These are phyloP conservation scores for Cetoscarus ocellatus DNA, from an alignment of 2,797 vertebrate genomes.

Conservation along the genomic window DNA sequence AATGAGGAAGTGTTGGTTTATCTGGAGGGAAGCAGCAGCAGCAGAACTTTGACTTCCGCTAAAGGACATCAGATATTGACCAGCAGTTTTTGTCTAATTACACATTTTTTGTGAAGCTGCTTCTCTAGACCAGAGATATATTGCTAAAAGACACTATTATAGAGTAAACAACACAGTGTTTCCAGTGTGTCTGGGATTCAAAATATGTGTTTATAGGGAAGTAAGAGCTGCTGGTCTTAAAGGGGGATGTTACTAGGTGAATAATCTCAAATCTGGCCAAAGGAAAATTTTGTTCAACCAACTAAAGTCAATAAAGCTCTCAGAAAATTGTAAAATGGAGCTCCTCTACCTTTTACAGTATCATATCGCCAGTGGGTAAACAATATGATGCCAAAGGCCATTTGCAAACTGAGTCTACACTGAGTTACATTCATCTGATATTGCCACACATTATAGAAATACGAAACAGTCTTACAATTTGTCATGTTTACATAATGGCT, in stretches of 20 bases:
- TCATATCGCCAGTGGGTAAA: no score
- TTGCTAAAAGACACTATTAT: conserved; percentile 24
- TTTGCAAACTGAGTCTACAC: no score
- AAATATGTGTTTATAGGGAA: conserved; percentile 31
- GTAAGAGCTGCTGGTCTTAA: conserved; percentile 28
- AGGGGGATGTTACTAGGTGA: background rate
- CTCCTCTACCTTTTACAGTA: no score
- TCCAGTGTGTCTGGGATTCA: conserved; percentile 3
- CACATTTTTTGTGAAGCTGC: conserved; percentile 39
- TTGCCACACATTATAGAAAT: no score
- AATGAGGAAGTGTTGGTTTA: conserved; percentile 54
- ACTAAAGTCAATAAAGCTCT: no score
- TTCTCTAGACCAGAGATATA: conserved; percentile 4
- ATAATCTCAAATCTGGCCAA: no score
- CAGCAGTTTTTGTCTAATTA: conserved; percentile 27
- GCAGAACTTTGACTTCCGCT: conserved; percentile 22
- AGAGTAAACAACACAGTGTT: background rate
- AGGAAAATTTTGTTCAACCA: no score
- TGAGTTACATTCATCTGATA: no score
- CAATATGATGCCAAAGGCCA: no score
- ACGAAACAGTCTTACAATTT: no score
- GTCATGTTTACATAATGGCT: no score
- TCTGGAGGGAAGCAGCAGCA: conserved; percentile 36
- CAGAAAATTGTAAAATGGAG: no score
- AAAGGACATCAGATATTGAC: conserved; percentile 30